Evolutionary conservation across 37 sponge, comb jelly and placozoan species (phyloP).

Genomic region (Aphrocallistes beatrix): DNA sequence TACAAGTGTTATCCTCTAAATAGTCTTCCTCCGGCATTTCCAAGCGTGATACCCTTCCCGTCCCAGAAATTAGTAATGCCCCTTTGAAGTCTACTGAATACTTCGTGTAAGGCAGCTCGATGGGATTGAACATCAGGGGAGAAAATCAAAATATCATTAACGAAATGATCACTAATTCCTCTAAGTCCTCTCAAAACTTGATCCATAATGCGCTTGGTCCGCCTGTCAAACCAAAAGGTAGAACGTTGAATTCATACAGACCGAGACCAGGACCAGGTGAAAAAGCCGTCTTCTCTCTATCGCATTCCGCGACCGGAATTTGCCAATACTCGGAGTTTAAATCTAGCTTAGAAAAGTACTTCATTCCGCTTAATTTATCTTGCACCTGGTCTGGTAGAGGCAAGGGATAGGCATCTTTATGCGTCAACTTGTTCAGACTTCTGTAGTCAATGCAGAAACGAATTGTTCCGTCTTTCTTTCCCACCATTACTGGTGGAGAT

Average conservation of each 20-base stretch:
- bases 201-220: too few relatives aligned
- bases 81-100: too few relatives aligned
- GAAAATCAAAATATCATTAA: not conserved
- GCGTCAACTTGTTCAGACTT: not conserved
- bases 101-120: not conserved
- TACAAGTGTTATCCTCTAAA: too few relatives aligned
- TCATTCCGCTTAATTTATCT: not conserved
- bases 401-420: not conserved
- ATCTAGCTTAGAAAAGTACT: not conserved
- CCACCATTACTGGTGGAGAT: not conserved
- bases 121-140: not conserved
- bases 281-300: constrained; percentile 20
- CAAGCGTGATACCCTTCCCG: too few relatives aligned
- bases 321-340: constrained; percentile 3
- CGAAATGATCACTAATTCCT: too few relatives aligned
- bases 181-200: too few relatives aligned
- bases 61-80: too few relatives aligned
- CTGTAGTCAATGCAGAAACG: not conserved
- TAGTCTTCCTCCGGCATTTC: too few relatives aligned
- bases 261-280: constrained; percentile 22
- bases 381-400: not conserved
- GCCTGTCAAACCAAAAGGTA: not conserved
- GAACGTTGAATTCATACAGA: not conserved
- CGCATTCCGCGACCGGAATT: not conserved
- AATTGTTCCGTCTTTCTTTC: not conserved